Evolutionary conservation across 1,140 invertebrate species (phyloP).

Genomic region (Cecropterus lyciades): DNA sequence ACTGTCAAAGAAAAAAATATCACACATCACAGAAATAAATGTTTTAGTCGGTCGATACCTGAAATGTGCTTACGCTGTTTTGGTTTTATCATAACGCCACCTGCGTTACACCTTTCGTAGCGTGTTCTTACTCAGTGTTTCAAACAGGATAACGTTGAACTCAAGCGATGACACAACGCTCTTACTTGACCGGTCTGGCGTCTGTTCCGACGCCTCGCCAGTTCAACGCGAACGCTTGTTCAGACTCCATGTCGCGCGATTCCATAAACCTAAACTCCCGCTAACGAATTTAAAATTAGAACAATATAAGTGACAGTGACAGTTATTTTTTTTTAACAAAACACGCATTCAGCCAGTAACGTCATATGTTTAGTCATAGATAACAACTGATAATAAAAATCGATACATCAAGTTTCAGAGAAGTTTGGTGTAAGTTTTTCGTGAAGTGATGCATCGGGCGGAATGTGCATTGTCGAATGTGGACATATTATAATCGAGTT

Average conservation of each 20-base stretch:
- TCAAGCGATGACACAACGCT: slow-evolving; percentile 61
- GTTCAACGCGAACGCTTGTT: slow-evolving; percentile 63
- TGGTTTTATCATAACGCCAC: not conserved
- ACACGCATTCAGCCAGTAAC: slow-evolving; percentile 26
- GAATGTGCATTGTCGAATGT: slow-evolving; percentile 61
- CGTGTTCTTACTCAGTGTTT: slow-evolving; percentile 34
- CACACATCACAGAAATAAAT: not conserved
- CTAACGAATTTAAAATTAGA: slow-evolving; percentile 50
- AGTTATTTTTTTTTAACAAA: slow-evolving; percentile 41
- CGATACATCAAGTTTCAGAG: slow-evolving; percentile 42
- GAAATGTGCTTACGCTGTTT: slow-evolving; percentile 3
- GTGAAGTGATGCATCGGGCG: slow-evolving; percentile 67
- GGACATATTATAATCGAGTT: slow-evolving; percentile 63
- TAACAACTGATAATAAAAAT: slow-evolving; percentile 50
- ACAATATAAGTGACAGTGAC: slow-evolving; percentile 29
- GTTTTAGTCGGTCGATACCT: not conserved
- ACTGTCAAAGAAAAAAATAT: not conserved
- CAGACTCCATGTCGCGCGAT: slow-evolving; percentile 52
- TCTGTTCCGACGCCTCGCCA: slow-evolving; percentile 55
- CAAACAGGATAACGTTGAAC: slow-evolving; percentile 54
- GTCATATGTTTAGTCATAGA: slow-evolving; percentile 40
- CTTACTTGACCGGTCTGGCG: slow-evolving; percentile 63
- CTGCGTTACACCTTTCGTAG: slow-evolving; percentile 11
- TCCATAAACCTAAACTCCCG: slow-evolving; percentile 37
- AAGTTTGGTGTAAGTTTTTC: slow-evolving; percentile 50